Evolutionary conservation across 1,140 invertebrate species (phyloP).

Genomic region (Drosophila littoralis): DNA sequence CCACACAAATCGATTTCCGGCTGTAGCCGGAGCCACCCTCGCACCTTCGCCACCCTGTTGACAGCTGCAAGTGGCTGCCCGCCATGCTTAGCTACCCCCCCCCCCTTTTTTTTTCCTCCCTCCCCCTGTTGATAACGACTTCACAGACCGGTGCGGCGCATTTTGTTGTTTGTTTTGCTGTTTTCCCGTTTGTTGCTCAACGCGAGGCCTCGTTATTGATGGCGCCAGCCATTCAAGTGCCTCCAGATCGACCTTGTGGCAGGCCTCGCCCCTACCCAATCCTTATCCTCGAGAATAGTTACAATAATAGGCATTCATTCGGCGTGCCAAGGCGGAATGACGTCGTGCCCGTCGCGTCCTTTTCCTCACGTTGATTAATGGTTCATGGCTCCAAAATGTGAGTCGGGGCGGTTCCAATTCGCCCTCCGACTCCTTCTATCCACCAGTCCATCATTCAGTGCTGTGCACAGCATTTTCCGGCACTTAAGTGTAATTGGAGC

Average conservation of each 20-base stretch:
- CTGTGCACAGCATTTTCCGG: constrained; percentile 75
- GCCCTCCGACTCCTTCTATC: constrained; percentile 18
- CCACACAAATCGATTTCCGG: constrained; percentile 79
- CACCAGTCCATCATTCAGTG: constrained; percentile 55
- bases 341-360: constrained; percentile 54
- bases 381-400: constrained; percentile 34
- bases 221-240: constrained; percentile 54
- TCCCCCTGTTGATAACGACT: constrained; percentile 36
- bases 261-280: not conserved
- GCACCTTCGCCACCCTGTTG: constrained; percentile 52
- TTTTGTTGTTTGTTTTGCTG: constrained; percentile 71
- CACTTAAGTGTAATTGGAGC: constrained; percentile 78
- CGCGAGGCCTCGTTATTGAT: constrained; percentile 74
- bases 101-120: not conserved
- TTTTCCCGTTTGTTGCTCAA: constrained; percentile 67
- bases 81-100: not conserved
- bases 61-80: constrained; percentile 72
- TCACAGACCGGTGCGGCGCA: constrained; percentile 37
- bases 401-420: constrained; percentile 18
- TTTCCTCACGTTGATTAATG: constrained; percentile 70
- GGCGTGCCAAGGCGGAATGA: constrained; percentile 71
- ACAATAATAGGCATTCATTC: constrained; percentile 68
- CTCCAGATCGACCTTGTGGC: constrained; percentile 70
- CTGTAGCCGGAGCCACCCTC: constrained; percentile 41
- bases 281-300: constrained; percentile 33